Evolutionary conservation across 92 coral and sea anemone species (phyloP), one percentile per base, ranked within the genome.

Genomic region (Epizoanthus ramosus): DNA sequence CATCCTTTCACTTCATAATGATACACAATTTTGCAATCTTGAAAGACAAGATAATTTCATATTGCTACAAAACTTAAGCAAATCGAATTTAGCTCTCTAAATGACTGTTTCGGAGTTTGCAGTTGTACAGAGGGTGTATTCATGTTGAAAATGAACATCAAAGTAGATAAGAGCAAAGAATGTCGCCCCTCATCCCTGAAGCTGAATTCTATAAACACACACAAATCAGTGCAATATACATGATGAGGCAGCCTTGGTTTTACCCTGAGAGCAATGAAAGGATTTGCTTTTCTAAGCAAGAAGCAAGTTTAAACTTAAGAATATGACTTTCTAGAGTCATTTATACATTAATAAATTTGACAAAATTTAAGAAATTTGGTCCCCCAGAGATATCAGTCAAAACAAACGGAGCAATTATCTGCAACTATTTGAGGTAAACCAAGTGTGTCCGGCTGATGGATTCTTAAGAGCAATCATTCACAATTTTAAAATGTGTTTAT

Each of bases 281-380:
- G 19, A 65, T 65, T 23, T 65, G 25, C 37, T 33, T 0, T 0
- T 24, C 18, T 37, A 18, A 33, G 2, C 16, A 8, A 64, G 41
- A 64, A 25, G 22, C 33, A 8, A 59, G 39, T 58, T 19, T 39
- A 22, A 37, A 9, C 57, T 57, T 4, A 17, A 39, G 19, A 60
- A 77, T 76, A n/a, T 47, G 13, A 60, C 18, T 28, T 19, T 61
- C 37, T 60, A 6, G 22, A 19, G 14, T 1, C 70, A 15, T 61
- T 77, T 59, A 61, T 60, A 77, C 80, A 33, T 77, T 18, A 43
- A 41, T 14, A 24, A 63, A 77, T 77, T 77, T 77, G 25, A 60
- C 56, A 76, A 77, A 77, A 18, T 61, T 77, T 7, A 60, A 8
- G 56, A 61, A 77, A 60, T 77, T 75, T 43, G 18, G 33, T 60